These are phyloP conservation scores for Marcusenius ussheri DNA, from an alignment of 2,113 vertebrate species.

Conservation along the genomic window DNA sequence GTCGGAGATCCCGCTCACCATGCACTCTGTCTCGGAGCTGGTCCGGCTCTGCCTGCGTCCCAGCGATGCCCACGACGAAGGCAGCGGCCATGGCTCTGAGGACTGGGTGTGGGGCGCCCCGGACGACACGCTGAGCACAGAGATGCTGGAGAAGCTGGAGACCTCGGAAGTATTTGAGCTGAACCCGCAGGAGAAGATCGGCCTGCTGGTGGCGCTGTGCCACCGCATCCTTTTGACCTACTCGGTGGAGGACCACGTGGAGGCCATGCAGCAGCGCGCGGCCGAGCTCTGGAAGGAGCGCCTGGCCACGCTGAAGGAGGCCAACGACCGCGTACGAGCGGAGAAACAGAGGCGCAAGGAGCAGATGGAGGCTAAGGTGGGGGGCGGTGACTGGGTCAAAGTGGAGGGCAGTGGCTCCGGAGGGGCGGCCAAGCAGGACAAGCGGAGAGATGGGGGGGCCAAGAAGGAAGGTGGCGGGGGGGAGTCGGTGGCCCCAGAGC, in stretches of 20 bases:
- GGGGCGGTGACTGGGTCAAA: slow-evolving; percentile 48
- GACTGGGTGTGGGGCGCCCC: slow-evolving; percentile 60
- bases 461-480: slow-evolving; percentile 39
- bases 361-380: slow-evolving; percentile 72
- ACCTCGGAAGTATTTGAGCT: slow-evolving; percentile 87
- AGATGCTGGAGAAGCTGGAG: slow-evolving; percentile 88
- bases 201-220: slow-evolving; percentile 78
- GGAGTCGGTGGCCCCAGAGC: slow-evolving; percentile 47
- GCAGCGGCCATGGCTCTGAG: slow-evolving; percentile 64
- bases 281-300: slow-evolving; percentile 92
- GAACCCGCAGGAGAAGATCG: slow-evolving; percentile 79
- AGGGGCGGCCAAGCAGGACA: not conserved
- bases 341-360: slow-evolving; percentile 84
- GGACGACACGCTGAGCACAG: slow-evolving; percentile 81
- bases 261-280: slow-evolving; percentile 76
- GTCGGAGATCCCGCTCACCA: slow-evolving; percentile 88
- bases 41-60: slow-evolving; percentile 85
- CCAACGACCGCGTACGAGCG: slow-evolving; percentile 84
- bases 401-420: slow-evolving; percentile 23
- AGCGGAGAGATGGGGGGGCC: slow-evolving; percentile 30
- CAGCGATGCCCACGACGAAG: slow-evolving; percentile 77
- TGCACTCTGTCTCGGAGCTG: slow-evolving; percentile 87
- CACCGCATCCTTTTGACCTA: slow-evolving; percentile 97
- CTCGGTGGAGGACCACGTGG: slow-evolving; percentile 89
- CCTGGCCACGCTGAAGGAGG: slow-evolving; percentile 82